Percentiles rank a stretch among this genome's conserved stretches.
Evolutionary conservation across 1,140 invertebrate genomes (phyloP).

Genomic region (Calosoma granatense): DNA sequence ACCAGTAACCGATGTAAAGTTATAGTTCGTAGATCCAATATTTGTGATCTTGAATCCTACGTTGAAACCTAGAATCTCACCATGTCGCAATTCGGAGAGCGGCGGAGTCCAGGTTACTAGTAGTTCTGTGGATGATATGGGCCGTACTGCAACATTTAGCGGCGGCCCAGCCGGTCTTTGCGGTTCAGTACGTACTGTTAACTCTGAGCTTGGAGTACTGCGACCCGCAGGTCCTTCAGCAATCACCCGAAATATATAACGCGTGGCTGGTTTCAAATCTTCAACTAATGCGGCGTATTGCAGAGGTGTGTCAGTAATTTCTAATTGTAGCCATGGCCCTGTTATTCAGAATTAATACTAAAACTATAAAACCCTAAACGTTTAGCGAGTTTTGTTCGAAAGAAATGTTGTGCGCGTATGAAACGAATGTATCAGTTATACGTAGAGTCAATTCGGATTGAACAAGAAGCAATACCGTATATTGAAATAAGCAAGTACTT

Average conservation of each 20-base stretch:
- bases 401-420: too few relatives aligned
- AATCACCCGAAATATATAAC: slow-evolving; percentile 61
- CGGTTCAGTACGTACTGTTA: slow-evolving; percentile 60
- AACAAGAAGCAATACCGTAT: too few relatives aligned
- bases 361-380: too few relatives aligned
- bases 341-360: slow-evolving; percentile 13
- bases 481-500: too few relatives aligned
- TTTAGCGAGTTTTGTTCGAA: too few relatives aligned
- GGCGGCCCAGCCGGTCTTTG: slow-evolving; percentile 69
- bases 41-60: slow-evolving; percentile 36
- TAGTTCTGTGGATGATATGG: slow-evolving; percentile 65
- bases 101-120: slow-evolving; percentile 69
- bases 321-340: slow-evolving; percentile 55
- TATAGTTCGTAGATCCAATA: slow-evolving; percentile 39
- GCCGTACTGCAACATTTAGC: slow-evolving; percentile 53
- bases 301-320: slow-evolving; percentile 48
- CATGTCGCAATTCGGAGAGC: slow-evolving; percentile 54
- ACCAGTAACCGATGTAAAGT: slow-evolving; percentile 57
- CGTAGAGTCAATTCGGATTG: too few relatives aligned
- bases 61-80: slow-evolving; percentile 48
- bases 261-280: slow-evolving; percentile 65
- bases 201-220: slow-evolving; percentile 57
- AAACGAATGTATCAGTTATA: too few relatives aligned
- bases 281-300: slow-evolving; percentile 52
- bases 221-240: slow-evolving; percentile 67